Conservation (phyloP, 2,113 vertebrate genomes). For the Furnarius figulus region DNA sequence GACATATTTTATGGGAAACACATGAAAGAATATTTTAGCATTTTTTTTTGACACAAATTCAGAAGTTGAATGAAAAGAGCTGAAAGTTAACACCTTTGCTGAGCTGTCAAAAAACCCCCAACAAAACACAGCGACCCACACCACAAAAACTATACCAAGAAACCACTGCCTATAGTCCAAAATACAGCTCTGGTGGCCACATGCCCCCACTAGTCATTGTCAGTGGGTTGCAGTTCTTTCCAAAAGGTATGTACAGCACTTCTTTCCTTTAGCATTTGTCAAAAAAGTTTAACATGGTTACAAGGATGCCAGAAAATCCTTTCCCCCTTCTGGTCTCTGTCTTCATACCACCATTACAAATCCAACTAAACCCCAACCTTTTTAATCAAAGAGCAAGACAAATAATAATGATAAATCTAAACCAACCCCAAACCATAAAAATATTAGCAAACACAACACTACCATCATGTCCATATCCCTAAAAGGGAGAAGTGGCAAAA, state of each 20-base stretch:
- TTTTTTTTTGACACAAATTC: neutral
- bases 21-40: neutral
- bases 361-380: neutral
- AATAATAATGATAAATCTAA: neutral
- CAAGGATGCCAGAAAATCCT: neutral
- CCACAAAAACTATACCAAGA: neutral
- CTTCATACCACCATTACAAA: neutral
- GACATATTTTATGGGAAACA: neutral
- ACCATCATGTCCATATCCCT: neutral
- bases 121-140: neutral
- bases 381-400: neutral
- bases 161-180: neutral
- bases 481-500: neutral
- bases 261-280: neutral
- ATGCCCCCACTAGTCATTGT: neutral
- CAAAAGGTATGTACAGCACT: neutral
- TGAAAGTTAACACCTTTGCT: neutral
- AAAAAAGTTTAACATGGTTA: neutral
- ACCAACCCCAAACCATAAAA: neutral
- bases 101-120: neutral
- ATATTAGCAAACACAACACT: neutral
- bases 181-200: neutral
- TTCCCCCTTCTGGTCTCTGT: neutral
- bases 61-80: neutral
- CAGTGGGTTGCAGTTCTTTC: neutral